phyloP scores from a whole-genome alignment of 2,888 invertebrate genomes.

The Diaphora mendica region DNA sequence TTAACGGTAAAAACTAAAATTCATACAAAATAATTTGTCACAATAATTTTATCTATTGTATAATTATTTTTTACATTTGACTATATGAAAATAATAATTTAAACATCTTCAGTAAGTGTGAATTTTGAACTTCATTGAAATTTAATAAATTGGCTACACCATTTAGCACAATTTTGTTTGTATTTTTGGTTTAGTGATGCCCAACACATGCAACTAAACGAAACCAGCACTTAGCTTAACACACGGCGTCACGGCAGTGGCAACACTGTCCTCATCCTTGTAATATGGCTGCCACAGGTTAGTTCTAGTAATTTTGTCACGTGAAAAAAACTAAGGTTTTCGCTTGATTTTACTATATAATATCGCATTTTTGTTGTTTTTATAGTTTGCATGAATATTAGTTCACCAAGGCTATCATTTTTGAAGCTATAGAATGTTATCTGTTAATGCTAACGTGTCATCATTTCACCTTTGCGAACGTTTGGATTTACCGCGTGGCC shows the following conservation, averaged over 20 bases:
- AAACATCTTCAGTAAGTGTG: no score
- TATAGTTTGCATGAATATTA: conserved; percentile 53
- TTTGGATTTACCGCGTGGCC: conserved; percentile 87
- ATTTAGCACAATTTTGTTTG: conserved; percentile 1
- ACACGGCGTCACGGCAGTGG: conserved; percentile 65
- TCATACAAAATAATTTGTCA: no score
- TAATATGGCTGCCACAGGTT: conserved; percentile 92
- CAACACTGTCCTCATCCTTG: conserved; percentile 84
- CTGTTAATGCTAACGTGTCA: conserved; percentile 86
- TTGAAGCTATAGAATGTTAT: conserved; percentile 61
- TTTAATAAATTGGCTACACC: background rate
- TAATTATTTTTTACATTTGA: no score
- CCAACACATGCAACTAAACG: no score
- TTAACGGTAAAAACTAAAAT: no score
- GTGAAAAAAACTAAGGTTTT: conserved; percentile 71
- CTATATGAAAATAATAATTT: no score
- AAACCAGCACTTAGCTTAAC: conserved; percentile 27
- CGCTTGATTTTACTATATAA: conserved; percentile 49
- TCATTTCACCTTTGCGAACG: conserved; percentile 83
- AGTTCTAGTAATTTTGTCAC: conserved; percentile 86
- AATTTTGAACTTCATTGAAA: background rate
- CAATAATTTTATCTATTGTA: no score
- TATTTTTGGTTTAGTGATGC: background rate
- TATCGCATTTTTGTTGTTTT: conserved; percentile 52
- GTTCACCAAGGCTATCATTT: conserved; percentile 41